These are phyloP conservation scores for Sesamia nonagrioides DNA, from an alignment of 1,140 invertebrate species.

Conservation along the genomic window DNA sequence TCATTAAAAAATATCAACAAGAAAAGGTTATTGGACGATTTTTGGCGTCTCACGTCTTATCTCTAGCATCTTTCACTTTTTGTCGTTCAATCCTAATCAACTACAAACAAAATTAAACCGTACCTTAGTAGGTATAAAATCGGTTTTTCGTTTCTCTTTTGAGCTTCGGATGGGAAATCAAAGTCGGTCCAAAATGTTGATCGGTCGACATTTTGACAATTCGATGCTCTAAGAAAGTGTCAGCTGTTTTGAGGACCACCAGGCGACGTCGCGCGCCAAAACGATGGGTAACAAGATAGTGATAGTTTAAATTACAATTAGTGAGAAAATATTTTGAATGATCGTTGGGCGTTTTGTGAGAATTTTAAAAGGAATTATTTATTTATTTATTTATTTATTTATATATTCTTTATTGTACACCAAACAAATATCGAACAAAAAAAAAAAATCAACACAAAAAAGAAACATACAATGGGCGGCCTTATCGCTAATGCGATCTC, in stretches of 20 bases:
- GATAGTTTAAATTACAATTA: constrained; percentile 84
- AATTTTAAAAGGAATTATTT: not conserved
- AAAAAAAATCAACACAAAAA: no score
- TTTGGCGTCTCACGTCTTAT: constrained; percentile 69
- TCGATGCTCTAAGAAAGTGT: constrained; percentile 80
- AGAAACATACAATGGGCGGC: no score
- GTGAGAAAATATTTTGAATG: constrained; percentile 70
- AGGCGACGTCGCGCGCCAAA: constrained; percentile 64
- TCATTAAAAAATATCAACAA: constrained; percentile 41
- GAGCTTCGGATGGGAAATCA: constrained; percentile 8
- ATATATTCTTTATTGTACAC: no score
- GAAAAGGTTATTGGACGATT: constrained; percentile 61
- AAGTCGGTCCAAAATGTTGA: constrained; percentile 64
- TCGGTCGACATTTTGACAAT: constrained; percentile 83
- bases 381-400: no score
- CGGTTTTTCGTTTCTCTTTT: not conserved
- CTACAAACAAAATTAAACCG: constrained; percentile 1
- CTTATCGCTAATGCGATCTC: no score
- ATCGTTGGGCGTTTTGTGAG: not conserved
- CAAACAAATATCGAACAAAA: no score
- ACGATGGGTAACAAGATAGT: constrained; percentile 69
- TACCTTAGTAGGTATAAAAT: not conserved
- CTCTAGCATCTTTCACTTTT: constrained; percentile 53
- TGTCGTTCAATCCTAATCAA: constrained; percentile 9
- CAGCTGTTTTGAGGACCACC: constrained; percentile 79